These are phyloP conservation scores for Catalaphyllia jardinei DNA, from an alignment of 64 coral and sea anemone genomes.

Conservation along the genomic window DNA sequence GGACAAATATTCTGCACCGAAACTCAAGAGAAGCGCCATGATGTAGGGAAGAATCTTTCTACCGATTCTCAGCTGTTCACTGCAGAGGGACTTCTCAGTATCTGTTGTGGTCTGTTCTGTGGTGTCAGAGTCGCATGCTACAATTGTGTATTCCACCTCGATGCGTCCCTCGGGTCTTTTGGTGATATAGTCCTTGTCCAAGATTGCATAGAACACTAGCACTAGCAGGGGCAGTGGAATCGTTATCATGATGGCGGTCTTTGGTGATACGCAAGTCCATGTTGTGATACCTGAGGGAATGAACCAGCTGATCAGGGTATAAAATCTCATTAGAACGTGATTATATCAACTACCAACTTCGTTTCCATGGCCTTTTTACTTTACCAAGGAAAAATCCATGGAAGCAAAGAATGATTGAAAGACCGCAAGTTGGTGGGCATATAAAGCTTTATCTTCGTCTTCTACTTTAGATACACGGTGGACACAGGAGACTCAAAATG, in stretches of 20 bases:
- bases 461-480: too few species aligned
- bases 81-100: background rate
- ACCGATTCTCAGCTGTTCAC: conserved; percentile 23
- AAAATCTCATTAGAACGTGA: too few species aligned
- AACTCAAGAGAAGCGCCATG: conserved; percentile 57
- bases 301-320: background rate
- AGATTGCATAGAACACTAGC: conserved; percentile 73
- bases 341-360: too few species aligned
- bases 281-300: conserved; percentile 70
- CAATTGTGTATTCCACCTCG: conserved; percentile 30
- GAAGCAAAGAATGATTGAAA: too few species aligned
- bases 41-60: conserved; percentile 66
- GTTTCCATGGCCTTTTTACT: too few species aligned
- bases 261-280: conserved; percentile 75
- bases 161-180: background rate
- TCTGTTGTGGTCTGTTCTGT: background rate
- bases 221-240: conserved; percentile 57
- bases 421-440: too few species aligned
- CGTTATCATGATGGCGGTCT: conserved; percentile 75
- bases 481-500: too few species aligned
- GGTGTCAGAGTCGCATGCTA: background rate
- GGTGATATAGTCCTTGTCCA: conserved; percentile 67
- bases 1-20: conserved; percentile 68
- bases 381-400: too few species aligned
- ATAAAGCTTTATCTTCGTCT: too few species aligned